Conservation (phyloP, 2,797 vertebrate genomes). For the Rhinella marina region DNA sequence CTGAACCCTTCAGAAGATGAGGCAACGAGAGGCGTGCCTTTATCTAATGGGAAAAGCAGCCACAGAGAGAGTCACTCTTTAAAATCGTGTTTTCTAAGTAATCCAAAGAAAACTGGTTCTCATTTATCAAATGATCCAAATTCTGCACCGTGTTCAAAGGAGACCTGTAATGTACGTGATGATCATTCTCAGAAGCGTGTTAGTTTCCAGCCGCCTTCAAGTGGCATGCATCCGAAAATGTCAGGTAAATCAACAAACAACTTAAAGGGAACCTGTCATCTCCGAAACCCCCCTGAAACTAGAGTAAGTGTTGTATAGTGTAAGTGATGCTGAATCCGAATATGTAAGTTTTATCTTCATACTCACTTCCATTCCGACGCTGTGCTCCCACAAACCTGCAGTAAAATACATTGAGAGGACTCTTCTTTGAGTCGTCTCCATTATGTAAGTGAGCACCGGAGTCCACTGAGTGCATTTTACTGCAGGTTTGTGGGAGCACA, state of each 20-base stretch:
- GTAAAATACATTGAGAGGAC: no score
- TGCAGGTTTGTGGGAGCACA: no score
- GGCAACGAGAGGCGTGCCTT: background rate
- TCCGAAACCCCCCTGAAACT: no score
- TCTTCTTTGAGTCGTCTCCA: no score
- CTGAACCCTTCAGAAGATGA: background rate
- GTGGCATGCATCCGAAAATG: background rate
- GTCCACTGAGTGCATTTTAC: no score
- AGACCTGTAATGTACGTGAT: background rate
- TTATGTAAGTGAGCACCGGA: no score
- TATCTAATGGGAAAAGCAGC: background rate
- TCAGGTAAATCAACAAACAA: constrained; percentile 1
- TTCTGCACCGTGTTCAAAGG: background rate
- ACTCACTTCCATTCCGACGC: no score
- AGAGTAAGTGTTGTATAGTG: no score
- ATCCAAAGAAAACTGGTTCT: constrained; percentile 13
- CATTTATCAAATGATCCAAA: constrained; percentile 12
- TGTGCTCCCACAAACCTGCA: no score
- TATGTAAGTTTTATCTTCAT: no score
- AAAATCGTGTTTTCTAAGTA: constrained; percentile 22
- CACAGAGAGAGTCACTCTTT: constrained; percentile 13
- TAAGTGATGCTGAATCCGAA: no score
- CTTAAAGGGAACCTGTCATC: no score
- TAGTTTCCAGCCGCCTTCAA: constrained; percentile 34
- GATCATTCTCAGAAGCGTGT: constrained; percentile 49